phyloP scores from a whole-genome alignment of 2,888 invertebrate species.

The Tanaodytes sp. region DNA sequence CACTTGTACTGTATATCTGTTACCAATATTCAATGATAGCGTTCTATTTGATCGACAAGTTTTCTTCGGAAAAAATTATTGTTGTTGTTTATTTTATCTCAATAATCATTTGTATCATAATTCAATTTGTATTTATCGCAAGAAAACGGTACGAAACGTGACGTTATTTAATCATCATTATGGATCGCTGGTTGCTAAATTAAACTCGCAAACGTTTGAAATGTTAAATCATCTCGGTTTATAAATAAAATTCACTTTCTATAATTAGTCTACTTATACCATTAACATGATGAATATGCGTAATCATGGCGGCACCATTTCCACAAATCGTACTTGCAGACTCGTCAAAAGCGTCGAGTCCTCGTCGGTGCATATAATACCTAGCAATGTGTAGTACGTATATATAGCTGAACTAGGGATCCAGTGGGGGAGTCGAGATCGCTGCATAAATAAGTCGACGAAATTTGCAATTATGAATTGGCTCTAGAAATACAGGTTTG shows the following conservation, averaged over 20 bases:
- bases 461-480: constrained; percentile 74
- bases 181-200: too few species aligned
- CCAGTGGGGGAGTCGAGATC: constrained; percentile 56
- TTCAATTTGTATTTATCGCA: too few species aligned
- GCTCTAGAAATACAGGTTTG: constrained; percentile 70
- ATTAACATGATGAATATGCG: constrained; percentile 23
- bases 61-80: too few species aligned
- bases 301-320: constrained; percentile 45
- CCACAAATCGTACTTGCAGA: constrained; percentile 34
- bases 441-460: constrained; percentile 72
- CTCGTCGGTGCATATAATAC: constrained; percentile 39
- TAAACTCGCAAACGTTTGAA: too few species aligned
- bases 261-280: constrained; percentile 24
- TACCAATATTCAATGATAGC: too few species aligned
- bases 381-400: constrained; percentile 54
- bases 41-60: too few species aligned
- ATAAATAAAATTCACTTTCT: constrained; percentile 14
- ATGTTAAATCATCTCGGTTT: background rate
- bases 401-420: constrained; percentile 26
- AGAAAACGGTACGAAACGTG: too few species aligned
- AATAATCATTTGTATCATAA: too few species aligned
- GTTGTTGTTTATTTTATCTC: too few species aligned
- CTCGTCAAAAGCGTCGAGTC: constrained; percentile 27
- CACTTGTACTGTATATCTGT: too few species aligned
- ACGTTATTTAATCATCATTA: too few species aligned